phyloP scores from a whole-genome alignment of 2,113 vertebrate genomes.

The Plectropomus leopardus region DNA sequence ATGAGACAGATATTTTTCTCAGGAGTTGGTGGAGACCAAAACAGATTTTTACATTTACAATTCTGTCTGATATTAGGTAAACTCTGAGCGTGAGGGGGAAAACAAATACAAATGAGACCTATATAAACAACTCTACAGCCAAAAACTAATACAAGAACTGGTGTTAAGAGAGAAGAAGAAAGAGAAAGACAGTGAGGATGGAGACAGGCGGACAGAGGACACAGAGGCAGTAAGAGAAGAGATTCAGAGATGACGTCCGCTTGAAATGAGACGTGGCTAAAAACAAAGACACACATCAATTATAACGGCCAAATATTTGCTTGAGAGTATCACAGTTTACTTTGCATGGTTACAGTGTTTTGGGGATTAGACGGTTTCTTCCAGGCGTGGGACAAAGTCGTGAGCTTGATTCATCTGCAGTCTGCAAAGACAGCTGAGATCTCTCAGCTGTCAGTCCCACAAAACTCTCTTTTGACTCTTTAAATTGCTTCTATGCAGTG shows the following conservation, averaged over 20 bases:
- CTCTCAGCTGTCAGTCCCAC: background rate
- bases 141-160: too few relatives aligned
- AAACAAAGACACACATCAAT: conserved; percentile 26
- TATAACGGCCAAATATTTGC: conserved; percentile 39
- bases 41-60: too few relatives aligned
- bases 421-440: background rate
- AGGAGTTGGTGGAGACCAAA: too few relatives aligned
- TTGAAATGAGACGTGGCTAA: background rate
- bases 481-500: background rate
- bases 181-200: too few relatives aligned
- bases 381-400: background rate
- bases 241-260: background rate
- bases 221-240: background rate
- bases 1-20: too few relatives aligned
- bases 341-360: conserved; percentile 19
- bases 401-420: background rate
- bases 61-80: too few relatives aligned
- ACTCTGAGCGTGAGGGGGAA: too few relatives aligned
- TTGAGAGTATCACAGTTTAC: conserved; percentile 14
- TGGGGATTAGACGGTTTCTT: conserved; percentile 6
- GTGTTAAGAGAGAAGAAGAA: background rate
- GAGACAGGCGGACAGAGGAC: too few relatives aligned
- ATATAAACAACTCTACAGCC: too few relatives aligned
- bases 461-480: too few relatives aligned
- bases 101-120: background rate